phyloP scores from a whole-genome alignment of 2,113 vertebrate genomes.

The Corythoichthys intestinalis region DNA sequence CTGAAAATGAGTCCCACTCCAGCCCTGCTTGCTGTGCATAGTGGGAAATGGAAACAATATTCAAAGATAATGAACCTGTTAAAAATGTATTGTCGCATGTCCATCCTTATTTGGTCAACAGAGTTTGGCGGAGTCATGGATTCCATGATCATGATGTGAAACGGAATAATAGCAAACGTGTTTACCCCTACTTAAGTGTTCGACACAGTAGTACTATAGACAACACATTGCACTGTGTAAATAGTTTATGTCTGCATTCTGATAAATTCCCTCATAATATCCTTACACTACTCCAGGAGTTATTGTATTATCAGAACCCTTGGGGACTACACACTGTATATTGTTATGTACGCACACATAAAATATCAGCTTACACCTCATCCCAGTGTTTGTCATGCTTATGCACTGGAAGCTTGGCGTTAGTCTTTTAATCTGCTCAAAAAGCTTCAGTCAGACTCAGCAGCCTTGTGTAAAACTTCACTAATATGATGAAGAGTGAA shows the following conservation, averaged over 20 bases:
- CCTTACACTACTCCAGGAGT: not conserved
- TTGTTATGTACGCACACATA: not conserved
- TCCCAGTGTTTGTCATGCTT: constrained; percentile 26
- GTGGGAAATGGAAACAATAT: no score
- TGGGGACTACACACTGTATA: not conserved
- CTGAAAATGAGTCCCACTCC: no score
- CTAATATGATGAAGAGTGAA: not conserved
- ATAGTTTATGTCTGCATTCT: not conserved
- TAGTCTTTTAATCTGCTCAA: constrained; percentile 26
- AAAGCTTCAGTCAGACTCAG: constrained; percentile 23
- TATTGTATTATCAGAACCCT: constrained; percentile 13
- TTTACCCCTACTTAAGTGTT: no score
- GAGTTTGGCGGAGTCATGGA: no score
- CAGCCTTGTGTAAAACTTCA: constrained; percentile 21
- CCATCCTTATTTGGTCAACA: no score
- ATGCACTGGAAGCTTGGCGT: constrained; percentile 17
- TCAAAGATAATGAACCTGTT: no score
- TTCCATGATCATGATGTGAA: no score
- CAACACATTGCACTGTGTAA: no score
- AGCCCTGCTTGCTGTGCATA: no score
- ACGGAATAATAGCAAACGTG: no score
- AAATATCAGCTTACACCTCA: constrained; percentile 35
- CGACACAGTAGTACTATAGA: no score
- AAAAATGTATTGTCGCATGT: no score
- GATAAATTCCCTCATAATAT: not conserved